phyloP scores from a whole-genome alignment of 1,140 invertebrate species.

The Ceratina calcarata region DNA sequence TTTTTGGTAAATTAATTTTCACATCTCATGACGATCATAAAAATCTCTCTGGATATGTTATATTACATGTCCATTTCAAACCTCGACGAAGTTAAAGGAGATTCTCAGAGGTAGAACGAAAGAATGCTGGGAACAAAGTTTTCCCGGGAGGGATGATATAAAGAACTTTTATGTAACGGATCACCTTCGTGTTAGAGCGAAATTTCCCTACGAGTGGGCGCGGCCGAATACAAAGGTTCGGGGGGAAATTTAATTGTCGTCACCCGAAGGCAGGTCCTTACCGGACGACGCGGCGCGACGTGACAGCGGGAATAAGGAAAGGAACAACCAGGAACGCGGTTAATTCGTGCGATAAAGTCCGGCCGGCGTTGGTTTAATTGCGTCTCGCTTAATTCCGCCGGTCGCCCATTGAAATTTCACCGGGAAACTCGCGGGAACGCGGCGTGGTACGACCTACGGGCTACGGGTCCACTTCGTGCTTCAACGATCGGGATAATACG shows the following conservation, averaged over 20 bases:
- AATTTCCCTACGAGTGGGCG: conserved; percentile 14
- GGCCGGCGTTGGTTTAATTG: conserved; percentile 25
- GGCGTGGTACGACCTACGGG: not conserved
- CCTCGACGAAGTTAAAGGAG: not conserved
- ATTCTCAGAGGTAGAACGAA: not conserved
- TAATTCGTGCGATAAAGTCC: conserved; percentile 33
- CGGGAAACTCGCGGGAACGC: not conserved
- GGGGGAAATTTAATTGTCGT: conserved; percentile 30
- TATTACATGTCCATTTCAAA: not conserved
- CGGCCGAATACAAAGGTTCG: conserved; percentile 9
- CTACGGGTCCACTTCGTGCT: not conserved
- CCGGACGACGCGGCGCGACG: not conserved
- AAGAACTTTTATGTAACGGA: not conserved
- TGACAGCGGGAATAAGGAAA: not conserved
- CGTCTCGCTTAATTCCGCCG: conserved; percentile 23
- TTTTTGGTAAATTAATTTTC: no score
- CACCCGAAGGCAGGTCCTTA: not conserved
- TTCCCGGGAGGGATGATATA: not conserved
- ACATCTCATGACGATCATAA: no score
- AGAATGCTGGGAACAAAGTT: not conserved
- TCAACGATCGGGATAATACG: conserved; percentile 4
- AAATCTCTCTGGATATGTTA: no score
- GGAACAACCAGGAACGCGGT: conserved; percentile 12
- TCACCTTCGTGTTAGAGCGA: not conserved
- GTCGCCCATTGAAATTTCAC: conserved; percentile 29